These are phyloP conservation scores for Coleophora deauratella DNA, from an alignment of 2,888 invertebrate species.

Conservation along the genomic window DNA sequence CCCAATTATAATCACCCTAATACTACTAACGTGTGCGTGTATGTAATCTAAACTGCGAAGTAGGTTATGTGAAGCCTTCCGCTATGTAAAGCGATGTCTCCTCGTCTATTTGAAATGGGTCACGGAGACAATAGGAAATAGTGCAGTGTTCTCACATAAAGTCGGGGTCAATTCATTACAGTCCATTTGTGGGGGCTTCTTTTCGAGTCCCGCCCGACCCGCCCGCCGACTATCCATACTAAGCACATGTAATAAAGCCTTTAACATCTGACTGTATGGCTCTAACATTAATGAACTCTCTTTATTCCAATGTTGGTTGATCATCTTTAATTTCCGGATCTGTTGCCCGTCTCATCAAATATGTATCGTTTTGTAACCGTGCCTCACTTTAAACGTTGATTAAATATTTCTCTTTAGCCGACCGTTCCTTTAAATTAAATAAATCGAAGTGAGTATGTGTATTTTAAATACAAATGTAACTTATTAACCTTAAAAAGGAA, in stretches of 20 bases:
- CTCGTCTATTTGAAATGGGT: conserved; percentile 48
- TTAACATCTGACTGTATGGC: neutral
- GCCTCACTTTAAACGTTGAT: neutral
- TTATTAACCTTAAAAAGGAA: too few relatives aligned
- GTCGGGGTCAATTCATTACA: conserved; percentile 43
- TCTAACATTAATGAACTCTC: neutral
- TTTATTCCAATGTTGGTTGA: neutral
- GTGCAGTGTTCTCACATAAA: conserved; percentile 1
- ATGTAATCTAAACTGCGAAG: conserved; percentile 5
- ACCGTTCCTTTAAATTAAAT: too few relatives aligned
- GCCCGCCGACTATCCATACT: conserved; percentile 4
- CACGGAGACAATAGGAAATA: conserved; percentile 49
- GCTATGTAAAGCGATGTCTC: conserved; percentile 27
- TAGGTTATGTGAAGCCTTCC: conserved; percentile 6
- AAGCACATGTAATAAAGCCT: conserved; percentile 9
- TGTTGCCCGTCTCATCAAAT: neutral
- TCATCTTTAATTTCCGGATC: neutral
- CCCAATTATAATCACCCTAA: conserved; percentile 3
- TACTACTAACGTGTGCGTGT: conserved; percentile 6
- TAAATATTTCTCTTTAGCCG: too few relatives aligned
- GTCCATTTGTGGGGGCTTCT: conserved; percentile 28
- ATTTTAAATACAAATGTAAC: too few relatives aligned
- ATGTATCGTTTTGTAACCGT: neutral
- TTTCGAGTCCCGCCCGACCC: conserved; percentile 17
- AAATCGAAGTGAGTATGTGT: too few relatives aligned